Percentiles rank a stretch among this genome's conserved stretches.
phyloP scores from a whole-genome alignment of 2,797 vertebrate species.

The Poeciliopsis infans region DNA sequence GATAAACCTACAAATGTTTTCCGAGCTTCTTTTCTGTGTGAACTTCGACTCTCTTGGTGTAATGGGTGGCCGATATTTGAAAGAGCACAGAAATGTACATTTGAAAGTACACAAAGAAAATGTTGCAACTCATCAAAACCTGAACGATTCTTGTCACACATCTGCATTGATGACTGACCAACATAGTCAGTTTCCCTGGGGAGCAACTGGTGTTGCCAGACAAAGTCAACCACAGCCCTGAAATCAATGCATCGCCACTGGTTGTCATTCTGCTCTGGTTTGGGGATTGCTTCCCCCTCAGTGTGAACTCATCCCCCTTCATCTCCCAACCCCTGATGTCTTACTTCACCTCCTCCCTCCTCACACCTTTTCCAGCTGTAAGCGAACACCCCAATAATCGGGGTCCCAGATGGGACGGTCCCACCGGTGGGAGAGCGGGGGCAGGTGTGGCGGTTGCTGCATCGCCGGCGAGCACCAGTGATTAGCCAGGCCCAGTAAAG shows the following conservation, averaged over 20 bases:
- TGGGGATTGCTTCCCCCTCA: not conserved
- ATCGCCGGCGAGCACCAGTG: conserved; percentile 86
- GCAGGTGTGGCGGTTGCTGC: conserved; percentile 84
- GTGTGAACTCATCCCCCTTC: conserved; percentile 9
- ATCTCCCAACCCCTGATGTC: conserved; percentile 20
- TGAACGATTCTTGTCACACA: not conserved
- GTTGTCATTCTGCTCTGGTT: not conserved
- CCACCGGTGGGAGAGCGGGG: conserved; percentile 81
- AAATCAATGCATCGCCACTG: not conserved
- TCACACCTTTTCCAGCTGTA: conserved; percentile 72
- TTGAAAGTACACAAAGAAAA: not conserved
- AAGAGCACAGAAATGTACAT: not conserved
- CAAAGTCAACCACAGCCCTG: not conserved
- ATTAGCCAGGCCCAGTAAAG: conserved; percentile 87
- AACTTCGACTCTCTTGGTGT: not conserved
- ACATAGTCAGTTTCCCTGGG: not conserved
- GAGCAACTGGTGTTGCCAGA: not conserved
- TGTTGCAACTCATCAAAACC: not conserved
- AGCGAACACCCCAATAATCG: conserved; percentile 78
- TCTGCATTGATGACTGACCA: not conserved
- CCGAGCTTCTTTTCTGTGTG: not conserved
- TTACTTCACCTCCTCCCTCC: conserved; percentile 33
- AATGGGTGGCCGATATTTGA: not conserved
- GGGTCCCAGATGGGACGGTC: conserved; percentile 91
- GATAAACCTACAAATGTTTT: not conserved